Base-by-base conservation (phyloP, 2,888 invertebrate genomes). In the Torymus texanus region DNA sequence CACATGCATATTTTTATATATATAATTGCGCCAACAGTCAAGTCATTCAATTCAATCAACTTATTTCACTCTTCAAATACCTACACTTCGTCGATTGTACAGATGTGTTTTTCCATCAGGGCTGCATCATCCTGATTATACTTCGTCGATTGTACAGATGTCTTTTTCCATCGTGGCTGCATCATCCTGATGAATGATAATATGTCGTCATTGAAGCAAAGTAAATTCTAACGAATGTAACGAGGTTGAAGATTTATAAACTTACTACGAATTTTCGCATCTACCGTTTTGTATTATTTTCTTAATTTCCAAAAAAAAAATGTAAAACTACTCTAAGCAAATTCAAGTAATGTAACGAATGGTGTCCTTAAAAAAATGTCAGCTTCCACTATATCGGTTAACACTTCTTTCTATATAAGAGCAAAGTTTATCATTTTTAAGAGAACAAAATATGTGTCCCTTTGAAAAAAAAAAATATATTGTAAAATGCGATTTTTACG, bases 1-100 rank as follows among this genome's bases (percentile, higher is more conserved):
- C 83, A 84, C 83, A 84, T 85, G 84, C 82, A 85, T 85, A 85
- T 84, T 85, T 85, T 85, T 85, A 85, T 85, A 85, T 84, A 75
- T 78, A 82, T 79, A 79, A 82, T 80, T 82, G 75, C 81, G 78
- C 68, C 67, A 77, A 73, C 55, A 71, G 70, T 79, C 75, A 75
- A 75, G 61, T 76, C 63, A 75, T 79, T 81, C 66, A 50, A 79
- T 77, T 79, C 68, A 81, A 70, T 68, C 56, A 78, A 73, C 12
- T 77, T 77, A 62, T 67, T 81, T 78, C 67, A 75, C 67, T 80
- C 66, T 67, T 76, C 50, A 55, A 72, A 70, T 68, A 14, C 70
- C 41, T 58, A 67, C 51, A 65, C 18, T 72, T 78, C 18, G 67
- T 81, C 75, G 66, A 75, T 71, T 75, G 75, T 75, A 74, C 53